Evolutionary conservation across 2,888 invertebrate genomes (phyloP), one percentile per base, ranked within the genome.

Genomic region (Eristalinus aeneus): DNA sequence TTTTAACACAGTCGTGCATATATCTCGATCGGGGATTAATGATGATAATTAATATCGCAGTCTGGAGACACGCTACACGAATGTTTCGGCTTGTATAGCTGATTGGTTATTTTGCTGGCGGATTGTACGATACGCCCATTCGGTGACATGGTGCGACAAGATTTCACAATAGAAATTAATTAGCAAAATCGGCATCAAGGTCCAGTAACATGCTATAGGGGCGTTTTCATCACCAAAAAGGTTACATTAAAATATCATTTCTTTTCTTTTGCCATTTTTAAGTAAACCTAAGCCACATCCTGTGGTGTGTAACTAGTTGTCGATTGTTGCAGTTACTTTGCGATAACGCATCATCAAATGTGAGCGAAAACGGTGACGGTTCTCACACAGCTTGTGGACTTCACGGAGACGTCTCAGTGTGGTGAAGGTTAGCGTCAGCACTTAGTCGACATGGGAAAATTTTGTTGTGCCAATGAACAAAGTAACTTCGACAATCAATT

Each of bases 141-240:
- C 27, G 27, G 27, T 27, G 27, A 27, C 27, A 27, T 5, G 54
- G 32, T 56, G 56, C 54, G 53, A 63, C 63, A 54, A 39, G 65
- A 65, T 65, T 65, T 22, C 75, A 75, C 77, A 77, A 77, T 69
- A 69, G 63, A 69, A 69, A 77, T 77, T 77, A 64, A 77, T 77
- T 77, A 77, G 54, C 77, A 36, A 36, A 39, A 39, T 36, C 69
- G 36, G 16, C 36, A 69, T 12, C 10, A 58, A 36, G 20, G 56
- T 23, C 22, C 56, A 10, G 20, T 12, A 9, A 22, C 27, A 20
- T 16, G 16, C n/a, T 34, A 3, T 22, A 5, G 36, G 39, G 58
- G 20, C n/a, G n/a, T n/a, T 5, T 11, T 58, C 16, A 20, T n/a
- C 64, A 16, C 36, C 63, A 56, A 74, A 22, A 36, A 58, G n/a